Evolutionary conservation across 2,888 invertebrate genomes (phyloP), one percentile per base, ranked within the genome.

Genomic region (Spilosoma lubricipeda): DNA sequence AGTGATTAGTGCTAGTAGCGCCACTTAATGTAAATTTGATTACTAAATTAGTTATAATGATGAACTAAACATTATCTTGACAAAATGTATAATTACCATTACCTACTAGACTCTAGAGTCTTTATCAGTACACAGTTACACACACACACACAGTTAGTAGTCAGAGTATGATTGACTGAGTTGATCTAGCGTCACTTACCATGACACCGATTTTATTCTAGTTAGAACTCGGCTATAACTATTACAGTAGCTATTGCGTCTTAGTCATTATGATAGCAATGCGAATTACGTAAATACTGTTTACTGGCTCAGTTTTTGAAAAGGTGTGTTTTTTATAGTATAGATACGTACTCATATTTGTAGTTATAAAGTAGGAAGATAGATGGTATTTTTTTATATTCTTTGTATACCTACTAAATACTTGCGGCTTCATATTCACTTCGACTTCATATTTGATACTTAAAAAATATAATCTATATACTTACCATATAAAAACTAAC

Each of bases 161-260:
- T 63, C 30, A 63, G 5, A 30, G 30, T 18, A 63, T 18, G 63
- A 15, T 30, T 63, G 27, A 15, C 27, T 30, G 15, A 30, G 15
- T 63, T 30, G 5, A 30, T 63, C 15, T 27, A 63, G 27, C 7
- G 59, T 5, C 30, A n/a, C 27, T 56, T n/a, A 9, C 59, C 59
- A 15, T 63, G 63, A 63, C 63, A 63, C 63, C 63, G 30, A 63
- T 63, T 15, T 63, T 63, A 63, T 63, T 63, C 23, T 52, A 52
- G 52, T 52, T 52, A 52, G 52, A 23, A 52, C 52, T 52, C 8
- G 52, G 23, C 23, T 23, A 52, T 52, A 52, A 52, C 52, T 52
- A 23, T 52, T 52, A 52, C 52, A 23, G 23, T 52, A 52, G 52
- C 23, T 52, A 52, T 52, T 52, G 23, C 52, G 52, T 52, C 23